Conservation (phyloP, 2,888 invertebrate species). For the Xestia rhomboidea region DNA sequence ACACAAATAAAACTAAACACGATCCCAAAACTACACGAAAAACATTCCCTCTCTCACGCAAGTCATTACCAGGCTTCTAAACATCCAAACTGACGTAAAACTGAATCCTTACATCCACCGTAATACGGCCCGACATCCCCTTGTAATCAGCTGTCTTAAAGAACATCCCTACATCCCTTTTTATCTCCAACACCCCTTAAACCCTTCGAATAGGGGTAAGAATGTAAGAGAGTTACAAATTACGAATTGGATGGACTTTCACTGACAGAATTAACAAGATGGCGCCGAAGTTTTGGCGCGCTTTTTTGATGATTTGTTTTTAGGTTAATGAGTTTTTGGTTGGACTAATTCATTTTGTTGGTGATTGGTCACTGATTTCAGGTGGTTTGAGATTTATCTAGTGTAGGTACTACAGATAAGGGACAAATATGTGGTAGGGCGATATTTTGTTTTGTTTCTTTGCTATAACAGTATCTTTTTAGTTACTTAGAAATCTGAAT, state of each 20-base stretch:
- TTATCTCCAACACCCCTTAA: constrained; percentile 84
- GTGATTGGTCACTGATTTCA: background rate
- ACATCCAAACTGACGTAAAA: constrained; percentile 64
- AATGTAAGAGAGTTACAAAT: constrained; percentile 72
- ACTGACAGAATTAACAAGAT: constrained; percentile 53
- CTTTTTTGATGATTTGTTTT: constrained; percentile 27
- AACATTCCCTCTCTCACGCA: constrained; percentile 26
- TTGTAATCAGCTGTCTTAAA: constrained; percentile 84
- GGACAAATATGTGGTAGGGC: background rate
- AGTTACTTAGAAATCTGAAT: background rate
- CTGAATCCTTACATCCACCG: constrained; percentile 69
- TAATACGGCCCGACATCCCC: constrained; percentile 82
- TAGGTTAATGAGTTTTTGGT: constrained; percentile 43
- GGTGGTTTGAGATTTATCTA: background rate
- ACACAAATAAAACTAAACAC: constrained; percentile 15
- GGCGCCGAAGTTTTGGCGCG: constrained; percentile 29
- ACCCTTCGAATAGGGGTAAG: constrained; percentile 68
- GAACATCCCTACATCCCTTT: constrained; percentile 81
- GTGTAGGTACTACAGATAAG: background rate
- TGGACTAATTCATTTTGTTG: constrained; percentile 6
- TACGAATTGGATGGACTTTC: constrained; percentile 66
- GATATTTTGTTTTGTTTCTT: background rate
- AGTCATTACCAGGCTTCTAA: constrained; percentile 64
- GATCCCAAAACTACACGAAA: constrained; percentile 42
- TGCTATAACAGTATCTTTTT: background rate